Conservation (phyloP, 2,797 vertebrate species). For the Gallinago solitaria region DNA sequence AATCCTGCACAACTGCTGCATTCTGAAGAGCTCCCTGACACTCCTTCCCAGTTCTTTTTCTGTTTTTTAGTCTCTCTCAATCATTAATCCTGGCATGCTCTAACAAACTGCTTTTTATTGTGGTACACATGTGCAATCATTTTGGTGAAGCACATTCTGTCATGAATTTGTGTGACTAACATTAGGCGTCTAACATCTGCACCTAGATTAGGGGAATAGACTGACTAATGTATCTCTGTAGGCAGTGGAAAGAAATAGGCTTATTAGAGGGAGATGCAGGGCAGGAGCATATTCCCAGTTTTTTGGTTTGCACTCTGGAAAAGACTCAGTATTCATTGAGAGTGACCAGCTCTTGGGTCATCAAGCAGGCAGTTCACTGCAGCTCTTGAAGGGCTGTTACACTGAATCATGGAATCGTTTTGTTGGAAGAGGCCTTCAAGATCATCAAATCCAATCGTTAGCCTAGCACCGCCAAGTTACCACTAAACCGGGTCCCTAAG, state of each 20-base stretch:
- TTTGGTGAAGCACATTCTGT: not conserved
- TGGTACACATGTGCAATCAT: accelerated
- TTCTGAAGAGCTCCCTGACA: not conserved
- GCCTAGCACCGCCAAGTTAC: not conserved
- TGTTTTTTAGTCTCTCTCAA: not conserved
- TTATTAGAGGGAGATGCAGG: not conserved
- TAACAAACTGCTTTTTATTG: not conserved
- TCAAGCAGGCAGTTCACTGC: not conserved
- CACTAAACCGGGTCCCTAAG: not conserved
- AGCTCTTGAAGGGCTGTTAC: not conserved
- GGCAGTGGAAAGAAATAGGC: not conserved
- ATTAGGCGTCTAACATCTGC: not conserved
- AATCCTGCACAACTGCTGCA: not conserved
- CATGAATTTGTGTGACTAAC: not conserved
- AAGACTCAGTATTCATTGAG: not conserved
- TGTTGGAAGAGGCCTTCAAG: not conserved
- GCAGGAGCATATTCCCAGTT: not conserved
- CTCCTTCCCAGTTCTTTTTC: not conserved
- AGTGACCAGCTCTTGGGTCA: not conserved
- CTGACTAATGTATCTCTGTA: not conserved
- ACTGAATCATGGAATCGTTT: not conserved
- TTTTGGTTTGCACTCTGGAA: not conserved
- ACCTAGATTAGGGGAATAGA: not conserved
- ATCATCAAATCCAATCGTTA: not conserved
- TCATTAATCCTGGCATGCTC: not conserved